Base-by-base conservation (phyloP, 2,888 invertebrate species). In the Glyphotaelius pellucidus region DNA sequence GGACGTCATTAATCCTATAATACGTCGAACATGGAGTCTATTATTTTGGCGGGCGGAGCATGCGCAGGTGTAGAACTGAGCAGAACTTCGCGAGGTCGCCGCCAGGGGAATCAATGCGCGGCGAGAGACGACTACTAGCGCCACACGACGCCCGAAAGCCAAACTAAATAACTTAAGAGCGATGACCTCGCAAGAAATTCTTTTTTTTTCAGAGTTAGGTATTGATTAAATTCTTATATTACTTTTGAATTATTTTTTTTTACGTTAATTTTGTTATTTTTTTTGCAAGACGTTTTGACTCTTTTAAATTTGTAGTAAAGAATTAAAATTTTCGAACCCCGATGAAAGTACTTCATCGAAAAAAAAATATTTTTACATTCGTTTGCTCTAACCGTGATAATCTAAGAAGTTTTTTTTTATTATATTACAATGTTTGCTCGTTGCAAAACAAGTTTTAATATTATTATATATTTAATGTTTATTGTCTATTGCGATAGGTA, bases 41-140 rank as follows among this genome's bases (percentile, higher is more conserved):
- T 67, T 35, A 12, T 35, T 86, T 90, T 86, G 90, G 90, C 91
- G 87, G 91, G 80, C 83, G 83, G 91, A 89, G 89, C 89, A 52
- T 86, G 91, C 87, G 87, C 88, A 84, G 84, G 83, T 89, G 91
- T 80, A 30, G 11, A 89, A 11, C 93, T 86, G 93, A 91, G 92
- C 93, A 91, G 90, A 94, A 94, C 94, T 95, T 95, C 94, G 94
- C 95, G 95, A 95, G 95, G 95, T 95, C 95, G 95, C 95, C 95
- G 94, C 94, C 81, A 91, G 93, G 80, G 93, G 79, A 87, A 25
- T 3, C 38, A 42, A 42, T 91, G 92, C 91, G 91, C 91, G 52
- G 83, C 30, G 3, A 11, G 42, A 79, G 11, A 31, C 15, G 32
- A 47, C 91, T 30, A 30, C 88, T 83, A 90, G 88, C 92, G 92